Percentiles rank a stretch among this genome's conserved stretches.
These are phyloP conservation scores for Notothenia rossii DNA, from an alignment of 2,113 vertebrate genomes.

Conservation along the genomic window DNA sequence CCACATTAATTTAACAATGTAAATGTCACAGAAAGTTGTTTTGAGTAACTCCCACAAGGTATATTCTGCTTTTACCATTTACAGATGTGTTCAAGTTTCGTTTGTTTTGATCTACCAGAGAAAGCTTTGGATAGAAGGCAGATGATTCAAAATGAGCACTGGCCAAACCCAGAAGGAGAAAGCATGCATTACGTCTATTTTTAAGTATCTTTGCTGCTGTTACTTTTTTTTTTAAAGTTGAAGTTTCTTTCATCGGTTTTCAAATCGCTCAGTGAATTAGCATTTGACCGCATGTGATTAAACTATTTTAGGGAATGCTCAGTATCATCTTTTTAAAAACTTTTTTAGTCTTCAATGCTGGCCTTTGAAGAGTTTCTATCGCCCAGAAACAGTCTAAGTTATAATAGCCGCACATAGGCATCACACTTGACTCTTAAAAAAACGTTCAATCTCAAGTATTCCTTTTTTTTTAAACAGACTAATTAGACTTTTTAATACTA, in stretches of 20 bases:
- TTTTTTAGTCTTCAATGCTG: neutral
- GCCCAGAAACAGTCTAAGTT: neutral
- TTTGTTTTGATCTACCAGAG: neutral
- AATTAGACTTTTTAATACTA: slow-evolving; percentile 9
- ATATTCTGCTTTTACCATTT: slow-evolving; percentile 12
- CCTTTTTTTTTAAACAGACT: neutral
- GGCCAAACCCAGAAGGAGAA: slow-evolving; percentile 18
- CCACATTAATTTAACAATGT: slow-evolving; percentile 21
- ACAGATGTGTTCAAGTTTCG: neutral
- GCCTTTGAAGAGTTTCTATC: slow-evolving; percentile 6
- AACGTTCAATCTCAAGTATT: neutral
- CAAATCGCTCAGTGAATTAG: neutral
- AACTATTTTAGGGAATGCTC: neutral
- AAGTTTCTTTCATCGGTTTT: slow-evolving; percentile 10
- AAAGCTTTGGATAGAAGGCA: slow-evolving; percentile 1
- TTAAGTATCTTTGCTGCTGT: slow-evolving; percentile 16
- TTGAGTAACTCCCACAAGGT: neutral
- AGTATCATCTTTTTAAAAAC: neutral
- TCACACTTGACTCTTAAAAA: slow-evolving; percentile 13
- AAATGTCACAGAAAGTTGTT: slow-evolving; percentile 39
- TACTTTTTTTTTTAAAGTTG: neutral
- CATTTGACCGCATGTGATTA: slow-evolving; percentile 11
- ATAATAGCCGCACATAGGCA: slow-evolving; percentile 18
- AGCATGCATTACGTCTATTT: neutral
- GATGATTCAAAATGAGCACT: neutral